A percentile compares a stretch with the other conserved stretches of the same genome.
Evolutionary conservation across 2,797 vertebrate species (phyloP).

Genomic region (Etheostoma nigrum): DNA sequence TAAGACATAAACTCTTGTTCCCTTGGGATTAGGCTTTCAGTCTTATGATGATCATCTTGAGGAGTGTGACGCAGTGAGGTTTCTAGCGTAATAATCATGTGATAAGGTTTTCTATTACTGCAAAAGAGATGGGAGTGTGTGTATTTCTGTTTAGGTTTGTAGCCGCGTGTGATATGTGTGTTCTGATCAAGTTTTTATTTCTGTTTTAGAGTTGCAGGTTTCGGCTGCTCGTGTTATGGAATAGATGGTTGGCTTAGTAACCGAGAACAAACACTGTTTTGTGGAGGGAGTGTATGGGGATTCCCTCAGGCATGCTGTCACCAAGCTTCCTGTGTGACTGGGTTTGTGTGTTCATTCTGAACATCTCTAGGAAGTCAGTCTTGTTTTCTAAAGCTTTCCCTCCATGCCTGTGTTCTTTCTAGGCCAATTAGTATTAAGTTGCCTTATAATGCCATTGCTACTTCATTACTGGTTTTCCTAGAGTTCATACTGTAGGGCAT

Average conservation of each 20-base stretch:
- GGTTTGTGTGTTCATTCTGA: conserved; percentile 7
- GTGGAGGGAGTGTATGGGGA: conserved; percentile 65
- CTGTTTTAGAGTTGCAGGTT: conserved; percentile 11
- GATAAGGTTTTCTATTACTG: conserved; percentile 37
- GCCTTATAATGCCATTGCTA: background rate
- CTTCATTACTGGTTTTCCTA: background rate
- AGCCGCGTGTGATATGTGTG: conserved; percentile 9
- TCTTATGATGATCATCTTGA: conserved; percentile 70
- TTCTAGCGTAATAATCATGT: conserved; percentile 51
- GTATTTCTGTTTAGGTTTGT: background rate
- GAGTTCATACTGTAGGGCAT: background rate
- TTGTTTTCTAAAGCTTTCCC: background rate
- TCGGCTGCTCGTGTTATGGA: conserved; percentile 5
- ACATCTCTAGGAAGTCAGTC: background rate
- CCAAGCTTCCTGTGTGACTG: conserved; percentile 54
- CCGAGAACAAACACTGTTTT: conserved; percentile 72
- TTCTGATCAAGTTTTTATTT: background rate
- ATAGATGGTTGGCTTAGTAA: conserved; percentile 26
- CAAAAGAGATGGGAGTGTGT: conserved; percentile 35
- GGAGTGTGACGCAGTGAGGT: conserved; percentile 51
- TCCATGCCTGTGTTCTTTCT: background rate
- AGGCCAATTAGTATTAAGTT: background rate
- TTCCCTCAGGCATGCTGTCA: conserved; percentile 70
- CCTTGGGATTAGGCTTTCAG: conserved; percentile 19
- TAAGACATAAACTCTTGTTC: conserved; percentile 24